phyloP scores from a whole-genome alignment of 2,888 invertebrate species.

The Pseudolycoriella hygida region DNA sequence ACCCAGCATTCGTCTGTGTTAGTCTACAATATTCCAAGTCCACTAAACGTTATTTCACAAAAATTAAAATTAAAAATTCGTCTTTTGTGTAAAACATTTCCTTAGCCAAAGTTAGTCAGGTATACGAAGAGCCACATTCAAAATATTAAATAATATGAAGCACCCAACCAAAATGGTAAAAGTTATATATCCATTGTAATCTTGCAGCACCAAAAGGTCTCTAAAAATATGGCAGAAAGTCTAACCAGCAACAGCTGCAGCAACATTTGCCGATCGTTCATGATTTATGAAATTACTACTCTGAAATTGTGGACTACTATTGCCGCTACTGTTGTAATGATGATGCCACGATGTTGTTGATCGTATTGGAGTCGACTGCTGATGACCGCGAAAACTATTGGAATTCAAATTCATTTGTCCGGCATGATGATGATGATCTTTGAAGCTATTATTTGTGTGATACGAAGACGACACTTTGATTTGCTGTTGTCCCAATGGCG shows the following conservation, averaged over 20 bases:
- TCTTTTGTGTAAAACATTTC: too few species aligned
- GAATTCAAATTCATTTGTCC: not conserved
- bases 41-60: too few species aligned
- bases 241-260: slow-evolving; percentile 2
- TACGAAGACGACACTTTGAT: not conserved
- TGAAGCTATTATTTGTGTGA: not conserved
- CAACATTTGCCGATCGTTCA: slow-evolving; percentile 3
- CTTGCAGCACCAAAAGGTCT: not conserved
- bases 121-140: too few species aligned
- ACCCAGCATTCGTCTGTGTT: too few species aligned
- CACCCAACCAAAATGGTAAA: too few species aligned
- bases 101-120: too few species aligned
- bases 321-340: slow-evolving; percentile 5
- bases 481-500: slow-evolving; percentile 19
- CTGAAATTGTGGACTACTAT: not conserved
- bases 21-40: too few species aligned
- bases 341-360: slow-evolving; percentile 9
- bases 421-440: not conserved
- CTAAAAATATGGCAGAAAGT: too few species aligned
- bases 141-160: too few species aligned
- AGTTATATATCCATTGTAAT: not conserved
- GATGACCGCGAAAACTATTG: not conserved
- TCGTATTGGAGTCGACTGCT: slow-evolving; percentile 5
- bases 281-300: slow-evolving; percentile 5
- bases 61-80: too few species aligned